Conservation (phyloP, 2,888 invertebrate species). For the Protophormia terraenovae region DNA sequence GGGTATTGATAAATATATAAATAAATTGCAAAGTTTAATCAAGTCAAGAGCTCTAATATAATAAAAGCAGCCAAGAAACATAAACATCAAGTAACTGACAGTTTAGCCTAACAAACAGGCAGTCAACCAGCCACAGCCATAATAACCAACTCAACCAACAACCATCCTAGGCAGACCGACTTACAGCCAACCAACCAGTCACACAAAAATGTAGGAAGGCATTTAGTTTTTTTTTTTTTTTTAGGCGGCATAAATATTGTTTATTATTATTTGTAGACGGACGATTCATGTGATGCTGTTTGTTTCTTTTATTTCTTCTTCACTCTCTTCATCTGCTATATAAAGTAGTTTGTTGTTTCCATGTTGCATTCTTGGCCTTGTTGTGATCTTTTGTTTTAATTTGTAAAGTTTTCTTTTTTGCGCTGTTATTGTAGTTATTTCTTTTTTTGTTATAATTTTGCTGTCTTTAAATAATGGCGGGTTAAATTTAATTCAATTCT, state of each 20-base stretch:
- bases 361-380: slow-evolving; percentile 67
- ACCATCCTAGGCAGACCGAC: neutral
- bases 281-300: slow-evolving; percentile 23
- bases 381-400: slow-evolving; percentile 68
- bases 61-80: slow-evolving; percentile 47
- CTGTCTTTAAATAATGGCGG: slow-evolving; percentile 56
- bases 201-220: slow-evolving; percentile 8
- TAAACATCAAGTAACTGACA: slow-evolving; percentile 48
- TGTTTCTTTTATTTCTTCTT: slow-evolving; percentile 2
- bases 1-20: too few relatives aligned
- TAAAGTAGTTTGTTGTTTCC: slow-evolving; percentile 22
- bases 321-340: neutral
- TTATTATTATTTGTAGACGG: slow-evolving; percentile 58
- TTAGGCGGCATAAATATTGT: slow-evolving; percentile 55
- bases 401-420: slow-evolving; percentile 62
- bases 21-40: too few relatives aligned
- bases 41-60: too few relatives aligned
- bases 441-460: slow-evolving; percentile 18
- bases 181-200: neutral
- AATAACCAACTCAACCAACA: neutral
- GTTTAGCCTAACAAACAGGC: neutral
- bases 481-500: slow-evolving; percentile 64
- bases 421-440: slow-evolving; percentile 20
- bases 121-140: neutral
- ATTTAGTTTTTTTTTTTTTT: too few relatives aligned